Conservation (phyloP, 2,888 invertebrate genomes). For the Ormia ochracea region DNA sequence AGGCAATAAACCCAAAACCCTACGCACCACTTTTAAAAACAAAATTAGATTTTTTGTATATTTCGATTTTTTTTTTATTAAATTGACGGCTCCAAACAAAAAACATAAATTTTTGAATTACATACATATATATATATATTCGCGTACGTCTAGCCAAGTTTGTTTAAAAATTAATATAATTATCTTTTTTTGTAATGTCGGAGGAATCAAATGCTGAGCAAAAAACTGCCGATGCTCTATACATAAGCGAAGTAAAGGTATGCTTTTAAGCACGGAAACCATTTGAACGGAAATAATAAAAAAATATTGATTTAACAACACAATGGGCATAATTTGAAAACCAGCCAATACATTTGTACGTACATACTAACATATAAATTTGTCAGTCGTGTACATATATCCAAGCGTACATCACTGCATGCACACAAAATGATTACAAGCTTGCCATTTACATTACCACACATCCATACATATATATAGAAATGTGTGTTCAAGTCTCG, state of each 20-base stretch:
- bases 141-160: background rate
- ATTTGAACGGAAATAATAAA: background rate
- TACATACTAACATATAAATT: background rate
- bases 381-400: no score
- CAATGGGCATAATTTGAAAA: background rate
- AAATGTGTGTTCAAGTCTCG: no score
- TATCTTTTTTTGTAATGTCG: background rate
- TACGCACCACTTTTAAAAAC: no score
- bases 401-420: no score
- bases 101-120: background rate
- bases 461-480: no score
- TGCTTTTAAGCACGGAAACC: background rate
- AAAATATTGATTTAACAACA: slow-evolving; percentile 31
- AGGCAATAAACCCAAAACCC: no score
- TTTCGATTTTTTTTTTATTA: no score
- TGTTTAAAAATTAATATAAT: background rate
- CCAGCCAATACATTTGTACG: background rate
- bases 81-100: no score
- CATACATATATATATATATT: background rate
- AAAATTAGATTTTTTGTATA: no score
- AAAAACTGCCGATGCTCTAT: background rate
- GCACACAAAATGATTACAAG: no score
- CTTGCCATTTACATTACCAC: no score
- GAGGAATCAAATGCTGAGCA: background rate
- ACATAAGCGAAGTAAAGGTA: background rate